phyloP scores from a whole-genome alignment of 35 echinoderm and acorn worm species.

The Ophiothrix spiculata region DNA sequence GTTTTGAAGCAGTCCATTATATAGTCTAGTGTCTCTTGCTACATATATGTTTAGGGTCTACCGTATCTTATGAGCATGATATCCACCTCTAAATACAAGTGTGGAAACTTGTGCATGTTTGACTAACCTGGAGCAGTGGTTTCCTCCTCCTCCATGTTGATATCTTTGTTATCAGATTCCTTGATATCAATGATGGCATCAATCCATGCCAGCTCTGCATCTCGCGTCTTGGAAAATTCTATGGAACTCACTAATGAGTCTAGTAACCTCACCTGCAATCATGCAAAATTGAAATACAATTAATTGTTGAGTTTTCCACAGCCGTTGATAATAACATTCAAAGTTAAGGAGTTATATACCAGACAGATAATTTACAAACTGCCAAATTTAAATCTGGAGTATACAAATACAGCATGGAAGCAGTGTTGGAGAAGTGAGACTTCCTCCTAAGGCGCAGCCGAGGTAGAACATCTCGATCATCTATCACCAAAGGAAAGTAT shows the following conservation, averaged over 20 bases:
- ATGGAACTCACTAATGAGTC: constrained; percentile 93
- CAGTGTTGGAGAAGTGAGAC: too few species aligned
- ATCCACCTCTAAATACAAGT: too few species aligned
- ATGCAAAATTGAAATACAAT: not conserved
- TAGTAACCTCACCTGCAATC: constrained; percentile 76
- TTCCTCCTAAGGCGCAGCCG: too few species aligned
- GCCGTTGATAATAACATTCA: not conserved
- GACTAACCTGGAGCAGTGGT: constrained; percentile 51
- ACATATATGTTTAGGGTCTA: too few species aligned
- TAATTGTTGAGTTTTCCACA: not conserved
- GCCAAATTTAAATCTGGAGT: too few species aligned
- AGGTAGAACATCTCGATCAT: too few species aligned
- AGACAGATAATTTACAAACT: not conserved
- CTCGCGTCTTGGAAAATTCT: constrained; percentile 83
- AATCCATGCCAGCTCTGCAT: constrained; percentile 94
- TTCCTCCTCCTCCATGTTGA: constrained; percentile 36
- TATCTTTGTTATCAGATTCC: constrained; percentile 20
- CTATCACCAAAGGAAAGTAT: not conserved
- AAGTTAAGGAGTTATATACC: not conserved
- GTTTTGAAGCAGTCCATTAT: too few species aligned
- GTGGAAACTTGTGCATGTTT: not conserved
- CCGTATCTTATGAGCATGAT: too few species aligned
- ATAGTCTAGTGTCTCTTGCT: too few species aligned
- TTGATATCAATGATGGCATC: constrained; percentile 77
- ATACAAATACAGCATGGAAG: too few species aligned